Conservation (phyloP, 2,113 vertebrate genomes). For the Rattus norvegicus region DNA sequence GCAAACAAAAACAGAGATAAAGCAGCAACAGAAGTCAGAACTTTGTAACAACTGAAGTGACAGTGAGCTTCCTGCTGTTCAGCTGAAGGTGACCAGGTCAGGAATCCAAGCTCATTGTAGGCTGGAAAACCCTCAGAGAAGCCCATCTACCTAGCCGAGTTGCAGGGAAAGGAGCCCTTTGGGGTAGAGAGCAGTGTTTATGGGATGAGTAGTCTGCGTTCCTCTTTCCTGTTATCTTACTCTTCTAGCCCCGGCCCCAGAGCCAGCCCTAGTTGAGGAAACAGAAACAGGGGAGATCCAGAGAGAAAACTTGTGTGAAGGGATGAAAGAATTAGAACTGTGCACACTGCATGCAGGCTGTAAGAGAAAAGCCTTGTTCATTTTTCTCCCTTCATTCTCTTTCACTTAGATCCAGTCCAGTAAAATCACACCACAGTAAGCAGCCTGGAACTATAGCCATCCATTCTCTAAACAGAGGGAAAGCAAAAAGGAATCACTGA, state of each 20-base stretch:
- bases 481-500: neutral
- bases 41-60: neutral
- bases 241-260: neutral
- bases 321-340: neutral
- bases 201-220: fast-evolving
- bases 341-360: neutral
- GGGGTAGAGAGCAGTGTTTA: neutral
- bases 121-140: neutral
- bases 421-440: neutral
- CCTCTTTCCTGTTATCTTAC: neutral
- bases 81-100: neutral
- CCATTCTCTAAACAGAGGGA: neutral
- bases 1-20: neutral
- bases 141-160: neutral
- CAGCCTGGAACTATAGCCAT: neutral
- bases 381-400: neutral
- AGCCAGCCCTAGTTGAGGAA: neutral
- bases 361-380: neutral
- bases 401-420: neutral
- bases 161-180: neutral
- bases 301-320: neutral
- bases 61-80: neutral
- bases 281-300: neutral
- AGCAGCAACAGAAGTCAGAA: neutral
- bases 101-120: neutral